phyloP scores from a whole-genome alignment of 2,797 vertebrate species.

The Knipowitschia caucasica region DNA sequence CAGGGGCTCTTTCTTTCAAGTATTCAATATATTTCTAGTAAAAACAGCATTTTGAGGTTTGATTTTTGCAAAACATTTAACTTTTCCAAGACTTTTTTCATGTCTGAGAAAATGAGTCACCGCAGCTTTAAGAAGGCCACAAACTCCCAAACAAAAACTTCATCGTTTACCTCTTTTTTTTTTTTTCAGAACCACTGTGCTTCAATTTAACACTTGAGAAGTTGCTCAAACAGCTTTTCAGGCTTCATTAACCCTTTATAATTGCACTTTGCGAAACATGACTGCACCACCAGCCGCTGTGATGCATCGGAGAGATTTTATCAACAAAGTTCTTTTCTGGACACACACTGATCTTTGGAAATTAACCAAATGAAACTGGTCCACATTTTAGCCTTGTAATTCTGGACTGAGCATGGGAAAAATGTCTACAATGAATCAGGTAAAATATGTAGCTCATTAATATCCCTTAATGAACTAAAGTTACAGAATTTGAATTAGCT shows the following conservation, averaged over 20 bases:
- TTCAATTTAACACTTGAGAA: conserved; percentile 54
- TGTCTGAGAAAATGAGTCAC: too few species aligned
- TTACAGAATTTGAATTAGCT: too few species aligned
- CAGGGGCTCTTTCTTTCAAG: too few species aligned
- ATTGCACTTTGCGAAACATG: conserved; percentile 41
- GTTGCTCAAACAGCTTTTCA: conserved; percentile 55
- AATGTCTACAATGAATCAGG: background rate
- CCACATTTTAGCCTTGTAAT: background rate
- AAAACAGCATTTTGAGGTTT: too few species aligned
- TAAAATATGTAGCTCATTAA: too few species aligned
- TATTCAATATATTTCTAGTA: too few species aligned
- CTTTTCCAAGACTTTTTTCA: too few species aligned
- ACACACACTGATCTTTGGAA: conserved; percentile 17
- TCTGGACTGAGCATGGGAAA: background rate
- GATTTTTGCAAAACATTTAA: too few species aligned
- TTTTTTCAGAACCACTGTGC: conserved; percentile 20
- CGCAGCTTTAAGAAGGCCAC: background rate
- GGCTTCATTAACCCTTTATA: conserved; percentile 57
- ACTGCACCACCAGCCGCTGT: conserved; percentile 31
- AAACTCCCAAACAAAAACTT: conserved; percentile 23
- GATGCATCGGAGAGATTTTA: conserved; percentile 24
- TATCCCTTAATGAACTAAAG: too few species aligned
- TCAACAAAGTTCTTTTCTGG: conserved; percentile 8
- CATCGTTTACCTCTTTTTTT: conserved; percentile 26
- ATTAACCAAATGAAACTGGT: conserved; percentile 32